Conservation (phyloP, 2,888 invertebrate species). For the Parascotia fuliginaria region DNA sequence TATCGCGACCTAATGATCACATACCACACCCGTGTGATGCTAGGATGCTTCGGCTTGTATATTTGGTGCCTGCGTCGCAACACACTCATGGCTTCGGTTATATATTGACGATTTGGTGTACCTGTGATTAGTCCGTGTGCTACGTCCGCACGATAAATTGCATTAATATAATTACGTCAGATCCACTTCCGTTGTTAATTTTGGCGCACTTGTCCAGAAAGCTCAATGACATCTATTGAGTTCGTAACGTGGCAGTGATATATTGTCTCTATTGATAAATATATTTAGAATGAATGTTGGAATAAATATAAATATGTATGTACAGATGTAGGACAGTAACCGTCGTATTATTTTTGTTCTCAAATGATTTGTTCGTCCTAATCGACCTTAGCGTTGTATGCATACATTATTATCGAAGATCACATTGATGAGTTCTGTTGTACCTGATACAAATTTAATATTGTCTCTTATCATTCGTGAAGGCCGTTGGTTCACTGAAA, state of each 20-base stretch:
- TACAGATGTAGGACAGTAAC: not conserved
- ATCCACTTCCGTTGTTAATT: slow-evolving; percentile 35
- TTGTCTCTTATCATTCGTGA: too few relatives aligned
- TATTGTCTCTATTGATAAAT: not conserved
- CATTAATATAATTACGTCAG: slow-evolving; percentile 46
- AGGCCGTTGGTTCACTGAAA: too few relatives aligned
- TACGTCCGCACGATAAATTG: slow-evolving; percentile 28
- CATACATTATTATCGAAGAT: slow-evolving; percentile 13
- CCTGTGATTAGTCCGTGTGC: slow-evolving; percentile 18
- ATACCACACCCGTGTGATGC: not conserved
- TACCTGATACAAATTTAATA: not conserved
- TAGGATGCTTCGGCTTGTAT: slow-evolving; percentile 4
- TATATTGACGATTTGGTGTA: too few relatives aligned
- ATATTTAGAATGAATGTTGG: not conserved
- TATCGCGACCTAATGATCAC: slow-evolving; percentile 22
- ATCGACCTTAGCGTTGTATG: slow-evolving; percentile 43
- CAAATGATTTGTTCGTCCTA: slow-evolving; percentile 42
- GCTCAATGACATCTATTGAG: slow-evolving; percentile 9
- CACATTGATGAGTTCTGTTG: slow-evolving; percentile 3
- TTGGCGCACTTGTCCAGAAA: slow-evolving; percentile 26
- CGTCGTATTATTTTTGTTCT: slow-evolving; percentile 43
- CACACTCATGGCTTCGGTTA: too few relatives aligned
- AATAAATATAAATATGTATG: not conserved
- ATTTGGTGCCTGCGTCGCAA: too few relatives aligned
- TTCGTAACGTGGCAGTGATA: not conserved